Evolutionary conservation across 1,140 invertebrate species (phyloP), one percentile per base, ranked within the genome.

Genomic region (Caenorhabditis latens): DNA sequence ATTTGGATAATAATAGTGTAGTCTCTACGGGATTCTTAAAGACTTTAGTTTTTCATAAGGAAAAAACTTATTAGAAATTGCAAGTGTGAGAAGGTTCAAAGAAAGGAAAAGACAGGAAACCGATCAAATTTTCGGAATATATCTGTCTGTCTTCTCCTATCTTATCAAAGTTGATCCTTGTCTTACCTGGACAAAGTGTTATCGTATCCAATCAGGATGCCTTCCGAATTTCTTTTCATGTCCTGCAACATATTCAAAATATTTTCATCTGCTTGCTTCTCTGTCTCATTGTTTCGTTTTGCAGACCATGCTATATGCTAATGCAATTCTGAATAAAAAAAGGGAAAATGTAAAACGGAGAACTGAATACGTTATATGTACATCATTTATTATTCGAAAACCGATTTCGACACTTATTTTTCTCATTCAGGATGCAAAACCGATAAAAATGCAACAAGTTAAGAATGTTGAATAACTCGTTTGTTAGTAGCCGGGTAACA

Each of bases 121-220:
- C 7, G 71, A 79, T 79, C 46, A 79, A 79, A 79, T 19, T 46
- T 53, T 24, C 46, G 3, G 13, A 13, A 24, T 46, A n/a, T 24
- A 11, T 79, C 8, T 53, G 46, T 79, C 42, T 43, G 9, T 65
- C 7, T 21, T 32, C n/a, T 32, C 32, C 32, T 46, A 14, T 71
- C 40, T 11, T 79, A 79, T 53, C 43, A 50, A 50, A 2, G 32
- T 46, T 79, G 71, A 79, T 79, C 46, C 71, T 79, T 79, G 71
- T 42, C 83, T 24, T 46, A 86, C 86, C 86, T 86, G 55, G 65
- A 58, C 65, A 86, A 71, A 55, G 86, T 86, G 61, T 86, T 86
- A 46, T 86, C 86, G 48, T 86, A 86, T 43, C 86, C 86, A 24
- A 86, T 86, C 71, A 86, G 32, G 48, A 86, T 48, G 42, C 86